Evolutionary conservation across 2,888 invertebrate species (phyloP).

Genomic region (Pseudoips prasinana): DNA sequence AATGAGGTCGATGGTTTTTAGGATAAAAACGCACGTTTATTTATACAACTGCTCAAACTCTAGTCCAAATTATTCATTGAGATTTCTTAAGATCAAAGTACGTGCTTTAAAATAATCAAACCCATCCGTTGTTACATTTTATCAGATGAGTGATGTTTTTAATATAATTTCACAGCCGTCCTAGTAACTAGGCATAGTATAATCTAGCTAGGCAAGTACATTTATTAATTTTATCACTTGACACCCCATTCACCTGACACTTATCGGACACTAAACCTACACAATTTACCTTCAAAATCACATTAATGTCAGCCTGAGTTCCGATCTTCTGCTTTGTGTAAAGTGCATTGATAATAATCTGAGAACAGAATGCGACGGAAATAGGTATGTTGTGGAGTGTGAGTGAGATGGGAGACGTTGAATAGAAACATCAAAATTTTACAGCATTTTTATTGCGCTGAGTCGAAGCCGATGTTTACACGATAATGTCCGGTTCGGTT

Average conservation of each 20-base stretch:
- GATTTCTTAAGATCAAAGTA: conserved; percentile 21
- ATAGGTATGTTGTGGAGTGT: conserved; percentile 22
- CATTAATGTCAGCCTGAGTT: conserved; percentile 73
- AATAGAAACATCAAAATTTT: conserved; percentile 82
- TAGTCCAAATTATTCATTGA: neutral
- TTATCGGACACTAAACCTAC: conserved; percentile 71
- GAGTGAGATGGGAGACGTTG: conserved; percentile 51
- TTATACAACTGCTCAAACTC: conserved; percentile 3
- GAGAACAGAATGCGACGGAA: conserved; percentile 45
- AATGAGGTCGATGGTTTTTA: neutral
- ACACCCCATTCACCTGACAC: conserved; percentile 70
- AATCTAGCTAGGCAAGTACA: conserved; percentile 57
- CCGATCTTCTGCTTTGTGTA: conserved; percentile 79
- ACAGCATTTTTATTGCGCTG: conserved; percentile 78
- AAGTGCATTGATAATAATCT: conserved; percentile 82
- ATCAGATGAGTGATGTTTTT: conserved; percentile 21
- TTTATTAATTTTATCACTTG: conserved; percentile 77
- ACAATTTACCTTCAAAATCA: conserved; percentile 77
- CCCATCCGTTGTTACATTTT: conserved; percentile 15
- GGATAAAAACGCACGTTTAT: conserved; percentile 17
- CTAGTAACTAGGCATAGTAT: conserved; percentile 41
- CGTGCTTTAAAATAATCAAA: conserved; percentile 10
- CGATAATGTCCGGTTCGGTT: conserved; percentile 61
- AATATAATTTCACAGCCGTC: conserved; percentile 37
- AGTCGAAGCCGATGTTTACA: conserved; percentile 70